Percentiles rank a stretch among this genome's conserved stretches.
These are phyloP conservation scores for Rhadina sibilatrix DNA, from an alignment of 2,113 vertebrate species.

Conservation along the genomic window DNA sequence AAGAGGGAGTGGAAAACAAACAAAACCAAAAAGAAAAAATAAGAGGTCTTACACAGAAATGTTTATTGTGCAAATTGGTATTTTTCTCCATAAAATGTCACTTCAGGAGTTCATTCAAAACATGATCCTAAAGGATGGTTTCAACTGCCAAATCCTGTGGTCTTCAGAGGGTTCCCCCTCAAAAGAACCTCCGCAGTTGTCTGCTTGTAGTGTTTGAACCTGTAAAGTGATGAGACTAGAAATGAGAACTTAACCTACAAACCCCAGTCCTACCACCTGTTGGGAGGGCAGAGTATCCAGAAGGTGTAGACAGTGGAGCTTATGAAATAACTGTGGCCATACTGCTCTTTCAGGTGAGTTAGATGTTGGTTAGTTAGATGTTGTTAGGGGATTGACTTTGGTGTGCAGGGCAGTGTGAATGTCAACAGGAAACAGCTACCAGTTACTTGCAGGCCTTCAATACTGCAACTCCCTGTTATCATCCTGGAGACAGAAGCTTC, in stretches of 20 bases:
- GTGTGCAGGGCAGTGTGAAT: not conserved
- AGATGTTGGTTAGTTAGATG: not conserved
- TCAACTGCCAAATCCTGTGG: not conserved
- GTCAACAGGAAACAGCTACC: not conserved
- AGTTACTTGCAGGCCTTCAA: not conserved
- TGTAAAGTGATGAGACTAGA: not conserved
- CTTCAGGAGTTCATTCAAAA: not conserved
- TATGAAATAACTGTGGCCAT: not conserved
- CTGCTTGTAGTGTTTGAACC: not conserved
- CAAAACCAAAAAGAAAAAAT: not conserved
- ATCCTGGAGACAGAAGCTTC: not conserved
- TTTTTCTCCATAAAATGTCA: not conserved
- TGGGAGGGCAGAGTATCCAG: not conserved
- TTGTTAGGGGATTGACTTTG: not conserved
- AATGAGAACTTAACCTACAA: not conserved
- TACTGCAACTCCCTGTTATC: not conserved
- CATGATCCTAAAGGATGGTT: not conserved
- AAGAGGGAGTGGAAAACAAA: not conserved
- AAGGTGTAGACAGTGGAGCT: not conserved
- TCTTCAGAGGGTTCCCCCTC: not conserved
- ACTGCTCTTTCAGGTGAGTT: not conserved
- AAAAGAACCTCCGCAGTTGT: not conserved
- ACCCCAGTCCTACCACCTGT: fast-evolving
- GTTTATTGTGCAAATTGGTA: not conserved
- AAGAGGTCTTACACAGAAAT: not conserved